Evolutionary conservation across 1,140 invertebrate genomes (phyloP), one percentile per base, ranked within the genome.

Genomic region (Brachystomella parvula): DNA sequence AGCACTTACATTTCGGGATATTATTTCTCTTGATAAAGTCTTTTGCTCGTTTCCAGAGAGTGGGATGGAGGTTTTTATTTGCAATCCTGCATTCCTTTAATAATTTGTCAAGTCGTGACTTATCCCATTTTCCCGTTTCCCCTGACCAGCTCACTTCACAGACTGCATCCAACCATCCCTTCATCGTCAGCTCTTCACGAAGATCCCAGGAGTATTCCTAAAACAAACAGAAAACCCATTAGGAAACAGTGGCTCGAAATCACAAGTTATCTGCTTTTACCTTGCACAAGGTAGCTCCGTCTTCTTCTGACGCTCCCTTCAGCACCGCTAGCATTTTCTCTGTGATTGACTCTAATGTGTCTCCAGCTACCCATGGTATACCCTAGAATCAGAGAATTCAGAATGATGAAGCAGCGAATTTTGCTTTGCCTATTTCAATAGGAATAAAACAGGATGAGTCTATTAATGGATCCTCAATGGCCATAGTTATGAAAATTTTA

Each of bases 251-350:
- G 44, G 15, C 44, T 15, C 21, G 44, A 21, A 47, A 47, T 47
- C 15, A 15, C 15, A 47, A 47, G 53, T 9, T 21, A 12, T 28
- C 12, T 21, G 6, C 26, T 9, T 28, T 21, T 21, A 56, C 53
- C 53, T n/a, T 21, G 53, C 6, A 56, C 6, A 21, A 21, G 44
- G 15, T 47, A 21, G 21, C 15, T 15, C 21, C 44, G 15, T 47
- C 21, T 47, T 47, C 15, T 47, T 47, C 21, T 15, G 44, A 47
- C 26, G 12, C 53, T 6, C 6, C 21, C 53, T 58, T 57, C 64
- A 71, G 67, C 67, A 71, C 70, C 67, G 53, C 53, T 61, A 71
- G 63, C 64, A 71, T 71, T 68, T 71, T 69, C 44, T 69, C 28
- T 30, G 66, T 39, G 39, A 71, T 56, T 15, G 61, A 61, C 17